Conservation (phyloP, 2,113 vertebrate genomes). For the Neolamprologus ventralis region DNA sequence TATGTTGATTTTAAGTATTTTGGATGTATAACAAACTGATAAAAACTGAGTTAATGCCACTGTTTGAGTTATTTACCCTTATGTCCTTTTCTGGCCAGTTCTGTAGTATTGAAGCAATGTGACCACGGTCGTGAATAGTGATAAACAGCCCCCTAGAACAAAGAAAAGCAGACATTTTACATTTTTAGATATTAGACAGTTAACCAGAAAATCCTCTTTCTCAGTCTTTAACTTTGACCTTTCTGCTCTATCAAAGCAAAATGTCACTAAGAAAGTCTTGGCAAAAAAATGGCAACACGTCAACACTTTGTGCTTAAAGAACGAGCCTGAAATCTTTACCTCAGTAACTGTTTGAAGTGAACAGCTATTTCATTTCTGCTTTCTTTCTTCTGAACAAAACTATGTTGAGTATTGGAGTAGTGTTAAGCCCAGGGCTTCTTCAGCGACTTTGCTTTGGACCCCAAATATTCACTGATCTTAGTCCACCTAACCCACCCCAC, state of each 20-base stretch:
- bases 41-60: background rate
- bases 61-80: conserved; percentile 68
- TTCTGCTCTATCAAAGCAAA: background rate
- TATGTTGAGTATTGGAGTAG: conserved; percentile 13
- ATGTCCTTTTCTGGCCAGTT: conserved; percentile 87
- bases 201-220: background rate
- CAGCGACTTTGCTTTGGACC: conserved; percentile 13
- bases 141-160: conserved; percentile 89
- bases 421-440: conserved; percentile 2
- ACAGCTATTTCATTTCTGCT: background rate
- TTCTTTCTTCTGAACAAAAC: background rate
- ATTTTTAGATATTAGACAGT: background rate
- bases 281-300: background rate
- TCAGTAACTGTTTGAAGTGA: conserved; percentile 6
- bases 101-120: conserved; percentile 84
- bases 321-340: background rate
- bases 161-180: background rate
- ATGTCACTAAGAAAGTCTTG: background rate
- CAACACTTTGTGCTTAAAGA: background rate
- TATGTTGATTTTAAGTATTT: background rate
- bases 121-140: conserved; percentile 86
- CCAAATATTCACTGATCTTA: conserved; percentile 8
- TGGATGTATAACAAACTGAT: background rate
- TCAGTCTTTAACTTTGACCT: background rate
- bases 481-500: background rate